phyloP scores from a whole-genome alignment of 2,888 invertebrate genomes.

The Plagodis pulveraria region DNA sequence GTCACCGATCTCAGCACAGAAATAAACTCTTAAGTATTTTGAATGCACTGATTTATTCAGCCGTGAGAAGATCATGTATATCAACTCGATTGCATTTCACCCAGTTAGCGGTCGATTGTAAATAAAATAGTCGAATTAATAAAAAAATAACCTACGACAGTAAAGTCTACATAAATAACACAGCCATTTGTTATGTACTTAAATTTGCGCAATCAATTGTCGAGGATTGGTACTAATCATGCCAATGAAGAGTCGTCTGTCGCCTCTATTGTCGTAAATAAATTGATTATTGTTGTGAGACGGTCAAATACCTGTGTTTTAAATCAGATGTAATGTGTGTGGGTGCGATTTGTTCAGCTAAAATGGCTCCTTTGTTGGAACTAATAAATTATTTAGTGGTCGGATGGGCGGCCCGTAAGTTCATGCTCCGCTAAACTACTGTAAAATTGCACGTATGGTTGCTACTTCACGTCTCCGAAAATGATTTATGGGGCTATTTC shows the following conservation, averaged over 20 bases:
- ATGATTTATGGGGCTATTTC: constrained; percentile 49
- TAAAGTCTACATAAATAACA: constrained; percentile 54
- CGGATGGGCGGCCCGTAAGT: constrained; percentile 52
- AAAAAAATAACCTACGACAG: constrained; percentile 51
- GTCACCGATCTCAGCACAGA: constrained; percentile 52
- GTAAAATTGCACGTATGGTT: constrained; percentile 51
- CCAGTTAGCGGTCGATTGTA: constrained; percentile 47
- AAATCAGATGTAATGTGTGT: constrained; percentile 68
- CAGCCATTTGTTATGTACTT: constrained; percentile 58
- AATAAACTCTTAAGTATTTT: constrained; percentile 58
- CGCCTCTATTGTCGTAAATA: constrained; percentile 64
- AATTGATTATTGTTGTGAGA: constrained; percentile 62
- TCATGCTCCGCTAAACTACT: constrained; percentile 58
- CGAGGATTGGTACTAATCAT: constrained; percentile 60
- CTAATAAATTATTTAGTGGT: constrained; percentile 70
- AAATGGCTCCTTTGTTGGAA: constrained; percentile 64
- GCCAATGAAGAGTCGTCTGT: constrained; percentile 54
- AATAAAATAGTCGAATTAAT: constrained; percentile 58
- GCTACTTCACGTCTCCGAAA: constrained; percentile 25
- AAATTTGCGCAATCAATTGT: constrained; percentile 60
- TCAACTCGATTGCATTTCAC: constrained; percentile 53
- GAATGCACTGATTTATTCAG: constrained; percentile 58
- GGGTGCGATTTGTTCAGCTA: constrained; percentile 62
- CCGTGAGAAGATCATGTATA: constrained; percentile 52
- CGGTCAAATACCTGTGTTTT: constrained; percentile 79